Conservation (phyloP, 2,888 invertebrate species). For the Volucella inflata region DNA sequence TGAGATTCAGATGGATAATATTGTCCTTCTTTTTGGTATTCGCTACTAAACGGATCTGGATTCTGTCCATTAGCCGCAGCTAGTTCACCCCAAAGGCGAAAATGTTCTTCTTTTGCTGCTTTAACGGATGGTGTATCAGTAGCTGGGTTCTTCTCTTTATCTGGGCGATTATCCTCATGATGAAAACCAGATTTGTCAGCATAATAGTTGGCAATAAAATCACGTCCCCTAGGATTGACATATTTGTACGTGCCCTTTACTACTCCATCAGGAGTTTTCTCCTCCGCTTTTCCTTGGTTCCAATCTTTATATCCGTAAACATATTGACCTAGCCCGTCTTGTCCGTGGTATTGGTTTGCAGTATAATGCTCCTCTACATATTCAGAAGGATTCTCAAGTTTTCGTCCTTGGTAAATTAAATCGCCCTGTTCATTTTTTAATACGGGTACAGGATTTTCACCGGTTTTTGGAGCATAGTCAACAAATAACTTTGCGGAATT, state of each 20-base stretch:
- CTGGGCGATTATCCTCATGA: conserved; percentile 89
- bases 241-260: conserved; percentile 90
- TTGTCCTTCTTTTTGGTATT: conserved; percentile 80
- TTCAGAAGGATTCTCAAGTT: conserved; percentile 87
- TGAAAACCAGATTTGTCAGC: conserved; percentile 91
- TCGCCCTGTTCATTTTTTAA: conserved; percentile 82
- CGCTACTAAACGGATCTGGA: conserved; percentile 83
- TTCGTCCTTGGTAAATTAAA: conserved; percentile 84
- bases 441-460: conserved; percentile 84
- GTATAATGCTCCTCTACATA: conserved; percentile 89
- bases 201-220: conserved; percentile 86
- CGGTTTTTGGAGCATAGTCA: conserved; percentile 85
- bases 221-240: conserved; percentile 85
- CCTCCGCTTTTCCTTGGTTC: conserved; percentile 90
- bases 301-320: conserved; percentile 90
- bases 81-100: conserved; percentile 88
- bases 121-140: conserved; percentile 89
- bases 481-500: conserved; percentile 83
- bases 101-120: conserved; percentile 88
- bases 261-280: conserved; percentile 87
- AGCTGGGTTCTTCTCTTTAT: conserved; percentile 86
- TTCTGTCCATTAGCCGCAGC: conserved; percentile 85
- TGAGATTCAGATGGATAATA: conserved; percentile 80
- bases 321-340: conserved; percentile 89
- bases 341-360: conserved; percentile 89